A percentile compares a stretch with the other conserved stretches of the same genome.
Conservation (phyloP, 2,888 invertebrate species). For the Drosophila parthenogenetica region DNA sequence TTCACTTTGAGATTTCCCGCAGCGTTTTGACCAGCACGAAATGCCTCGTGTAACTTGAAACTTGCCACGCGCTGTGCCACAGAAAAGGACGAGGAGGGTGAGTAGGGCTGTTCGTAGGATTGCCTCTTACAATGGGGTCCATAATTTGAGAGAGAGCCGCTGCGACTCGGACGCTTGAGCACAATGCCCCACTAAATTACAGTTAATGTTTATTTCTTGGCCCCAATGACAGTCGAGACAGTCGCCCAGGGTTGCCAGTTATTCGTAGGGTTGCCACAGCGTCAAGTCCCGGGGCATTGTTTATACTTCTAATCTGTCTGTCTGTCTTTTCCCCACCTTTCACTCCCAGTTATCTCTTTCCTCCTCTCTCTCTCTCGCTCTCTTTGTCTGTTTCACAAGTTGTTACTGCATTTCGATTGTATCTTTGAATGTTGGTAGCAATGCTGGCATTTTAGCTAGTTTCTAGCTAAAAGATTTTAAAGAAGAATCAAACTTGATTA, state of each 20-base stretch:
- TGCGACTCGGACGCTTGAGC: conserved; percentile 75
- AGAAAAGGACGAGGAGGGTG: neutral
- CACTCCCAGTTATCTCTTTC: conserved; percentile 10
- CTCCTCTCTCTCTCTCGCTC: conserved; percentile 3
- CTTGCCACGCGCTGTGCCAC: conserved; percentile 39
- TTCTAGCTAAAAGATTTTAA: neutral
- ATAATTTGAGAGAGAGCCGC: conserved; percentile 73
- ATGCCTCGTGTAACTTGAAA: conserved; percentile 74
- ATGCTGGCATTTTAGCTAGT: conserved; percentile 52
- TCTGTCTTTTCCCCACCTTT: conserved; percentile 9
- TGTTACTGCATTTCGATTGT: conserved; percentile 79
- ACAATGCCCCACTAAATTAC: conserved; percentile 80
- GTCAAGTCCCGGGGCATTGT: conserved; percentile 65
- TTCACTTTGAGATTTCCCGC: conserved; percentile 64
- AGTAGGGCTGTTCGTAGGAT: conserved; percentile 25
- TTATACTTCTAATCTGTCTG: conserved; percentile 77
- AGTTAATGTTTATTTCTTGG: conserved; percentile 80
- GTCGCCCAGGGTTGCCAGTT: conserved; percentile 22
- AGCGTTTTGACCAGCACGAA: conserved; percentile 77
- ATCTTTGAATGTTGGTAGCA: conserved; percentile 69
- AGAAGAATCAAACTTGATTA: too few species aligned
- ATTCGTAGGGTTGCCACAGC: conserved; percentile 13
- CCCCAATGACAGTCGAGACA: conserved; percentile 47
- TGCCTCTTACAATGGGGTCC: conserved; percentile 62
- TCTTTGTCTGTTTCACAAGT: conserved; percentile 27